Percentiles rank a stretch among this genome's conserved stretches.
Evolutionary conservation across 2,113 vertebrate genomes (phyloP).

Genomic region (Callocephalon fimbriatum): DNA sequence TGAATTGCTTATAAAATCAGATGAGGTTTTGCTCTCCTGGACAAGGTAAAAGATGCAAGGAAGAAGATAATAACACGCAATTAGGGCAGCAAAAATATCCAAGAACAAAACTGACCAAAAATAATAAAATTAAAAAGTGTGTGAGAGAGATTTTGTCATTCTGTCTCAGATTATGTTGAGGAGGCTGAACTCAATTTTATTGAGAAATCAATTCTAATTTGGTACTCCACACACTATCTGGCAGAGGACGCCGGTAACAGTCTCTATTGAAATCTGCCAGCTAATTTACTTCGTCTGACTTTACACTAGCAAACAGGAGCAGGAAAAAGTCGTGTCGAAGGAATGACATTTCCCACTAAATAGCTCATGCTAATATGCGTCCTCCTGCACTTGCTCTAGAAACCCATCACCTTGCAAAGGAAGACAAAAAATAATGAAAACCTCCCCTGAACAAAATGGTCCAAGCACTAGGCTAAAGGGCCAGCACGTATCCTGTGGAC

Average conservation of each 20-base stretch:
- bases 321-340: constrained; percentile 2
- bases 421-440: background rate
- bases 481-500: background rate
- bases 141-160: constrained; percentile 71
- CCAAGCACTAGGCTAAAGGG: background rate
- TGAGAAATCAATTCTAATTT: constrained; percentile 84
- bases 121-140: constrained; percentile 72
- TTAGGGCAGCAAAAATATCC: constrained; percentile 58
- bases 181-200: constrained; percentile 81
- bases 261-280: constrained; percentile 74
- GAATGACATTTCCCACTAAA: constrained; percentile 47
- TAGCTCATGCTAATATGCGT: background rate
- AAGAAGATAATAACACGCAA: constrained; percentile 42
- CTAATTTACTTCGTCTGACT: constrained; percentile 75
- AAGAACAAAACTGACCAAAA: constrained; percentile 71
- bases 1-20: constrained; percentile 7
- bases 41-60: constrained; percentile 48
- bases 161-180: constrained; percentile 72
- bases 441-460: background rate
- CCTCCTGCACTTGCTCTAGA: background rate
- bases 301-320: constrained; percentile 65
- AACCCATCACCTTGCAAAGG: constrained; percentile 33
- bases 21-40: constrained; percentile 20
- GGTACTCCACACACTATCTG: constrained; percentile 73
- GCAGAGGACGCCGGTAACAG: constrained; percentile 71